Base-by-base conservation (phyloP, 2,888 invertebrate genomes). In the Hyalella azteca region DNA sequence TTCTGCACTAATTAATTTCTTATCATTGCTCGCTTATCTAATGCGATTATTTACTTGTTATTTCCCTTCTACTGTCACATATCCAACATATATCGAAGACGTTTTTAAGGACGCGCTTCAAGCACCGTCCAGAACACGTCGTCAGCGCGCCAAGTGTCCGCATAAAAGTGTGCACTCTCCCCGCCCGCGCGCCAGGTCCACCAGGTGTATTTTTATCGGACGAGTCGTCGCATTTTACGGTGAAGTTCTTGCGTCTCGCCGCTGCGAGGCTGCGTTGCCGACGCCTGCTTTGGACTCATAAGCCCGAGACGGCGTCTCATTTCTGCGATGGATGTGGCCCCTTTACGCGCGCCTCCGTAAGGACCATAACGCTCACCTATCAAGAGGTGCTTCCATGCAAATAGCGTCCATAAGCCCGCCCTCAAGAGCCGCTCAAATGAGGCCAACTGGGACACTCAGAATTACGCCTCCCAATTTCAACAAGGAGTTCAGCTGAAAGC, bases 301-400 rank as follows among this genome's bases (percentile, higher is more conserved):
- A 66, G 66, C 7, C 36, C 13, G 66, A 36, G 66, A 66, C 66
- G 66, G 66, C 66, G 66, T 36, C 66, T 66, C 66, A 29, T 66
- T 66, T 66, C 29, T n/a, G 36, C 66, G 66, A 66, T 66, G 66
- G 66, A 66, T 66, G 66, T 36, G 66, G 66, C 66, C 66, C 66
- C 66, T 66, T 66, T 66, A 66, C 66, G 66, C 66, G 7, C 19
- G 66, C 66, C 66, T 4, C 66, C 66, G 66, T 66, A 66, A 66
- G 66, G 66, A 66, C 66, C 66, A 66, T 66, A 66, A 66, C 36
- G 66, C 66, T 66, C 66, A 66, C 66, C 66, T 66, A 66, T 66
- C 66, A 66, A 66, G 66, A 36, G 66, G 66, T 66, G 66, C 66
- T 66, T 66, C 66, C 32, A 66, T 66, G 66, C 66, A 66, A 66